A percentile compares a stretch with the other conserved stretches of the same genome.
These are phyloP conservation scores for Otus sunia DNA, from an alignment of 2,113 vertebrate species.

Conservation along the genomic window DNA sequence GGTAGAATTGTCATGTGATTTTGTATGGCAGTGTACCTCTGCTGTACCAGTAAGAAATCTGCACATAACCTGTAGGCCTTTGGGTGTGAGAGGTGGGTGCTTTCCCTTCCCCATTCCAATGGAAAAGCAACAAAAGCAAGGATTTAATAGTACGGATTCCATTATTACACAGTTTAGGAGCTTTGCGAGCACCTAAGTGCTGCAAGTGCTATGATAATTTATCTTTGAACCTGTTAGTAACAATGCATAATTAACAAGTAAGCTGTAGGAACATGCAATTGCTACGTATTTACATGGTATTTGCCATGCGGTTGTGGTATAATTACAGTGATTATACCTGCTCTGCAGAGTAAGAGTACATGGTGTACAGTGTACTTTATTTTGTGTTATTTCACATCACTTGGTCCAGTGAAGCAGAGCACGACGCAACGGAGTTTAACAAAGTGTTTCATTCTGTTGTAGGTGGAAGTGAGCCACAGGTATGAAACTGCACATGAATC, in stretches of 20 bases:
- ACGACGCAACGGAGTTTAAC: background rate
- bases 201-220: slow-evolving; percentile 11
- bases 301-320: background rate
- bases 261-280: background rate
- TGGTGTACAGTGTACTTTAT: background rate
- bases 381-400: background rate
- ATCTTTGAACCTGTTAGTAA: slow-evolving; percentile 13
- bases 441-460: background rate
- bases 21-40: background rate
- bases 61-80: background rate
- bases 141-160: background rate
- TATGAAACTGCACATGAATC: background rate
- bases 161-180: background rate
- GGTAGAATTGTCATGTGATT: background rate
- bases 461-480: background rate
- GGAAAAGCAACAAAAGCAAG: background rate
- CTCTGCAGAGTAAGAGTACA: background rate
- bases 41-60: background rate
- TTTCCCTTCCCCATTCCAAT: background rate
- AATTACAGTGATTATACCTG: background rate
- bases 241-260: slow-evolving; percentile 16
- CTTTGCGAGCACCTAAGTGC: background rate
- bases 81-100: background rate
- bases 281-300: background rate
- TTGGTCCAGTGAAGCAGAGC: background rate